Evolutionary conservation across 53 echinoderm and acorn worm genomes (phyloP).

Genomic region (Actinopyga echinites): DNA sequence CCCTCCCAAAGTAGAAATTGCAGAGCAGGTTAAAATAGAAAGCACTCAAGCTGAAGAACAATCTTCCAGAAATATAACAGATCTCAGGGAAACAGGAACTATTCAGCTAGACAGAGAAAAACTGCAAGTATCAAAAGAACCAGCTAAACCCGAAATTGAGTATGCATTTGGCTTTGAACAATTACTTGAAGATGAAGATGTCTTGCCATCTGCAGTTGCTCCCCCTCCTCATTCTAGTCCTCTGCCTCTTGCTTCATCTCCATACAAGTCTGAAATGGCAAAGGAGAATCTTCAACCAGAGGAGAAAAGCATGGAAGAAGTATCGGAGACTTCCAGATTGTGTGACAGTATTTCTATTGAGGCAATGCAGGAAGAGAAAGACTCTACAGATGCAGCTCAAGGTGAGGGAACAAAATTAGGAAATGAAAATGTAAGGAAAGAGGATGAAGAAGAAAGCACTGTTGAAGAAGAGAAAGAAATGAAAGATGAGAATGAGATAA

Average conservation of each 20-base stretch:
- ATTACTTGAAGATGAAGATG: constrained; percentile 5
- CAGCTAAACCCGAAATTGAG: background rate
- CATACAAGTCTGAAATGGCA: background rate
- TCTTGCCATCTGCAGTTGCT: background rate
- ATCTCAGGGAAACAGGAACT: no score
- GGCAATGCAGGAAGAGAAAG: background rate
- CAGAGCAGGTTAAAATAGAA: background rate
- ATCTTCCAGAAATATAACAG: no score
- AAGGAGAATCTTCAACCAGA: background rate
- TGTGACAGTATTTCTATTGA: background rate
- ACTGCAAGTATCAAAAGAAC: no score
- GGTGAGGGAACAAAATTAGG: background rate
- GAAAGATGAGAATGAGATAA: background rate
- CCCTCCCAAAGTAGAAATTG: background rate
- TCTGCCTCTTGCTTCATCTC: background rate
- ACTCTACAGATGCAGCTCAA: background rate
- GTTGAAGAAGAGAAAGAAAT: background rate
- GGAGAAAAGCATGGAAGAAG: background rate
- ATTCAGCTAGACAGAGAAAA: background rate
- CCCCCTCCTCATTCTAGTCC: no score
- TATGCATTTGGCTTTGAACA: constrained; percentile 35
- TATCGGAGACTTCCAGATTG: background rate
- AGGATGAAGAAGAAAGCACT: background rate
- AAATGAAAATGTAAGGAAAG: background rate
- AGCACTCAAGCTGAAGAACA: background rate